Conservation (phyloP, 2,113 vertebrate species). For the Typhlomys cinereus region DNA sequence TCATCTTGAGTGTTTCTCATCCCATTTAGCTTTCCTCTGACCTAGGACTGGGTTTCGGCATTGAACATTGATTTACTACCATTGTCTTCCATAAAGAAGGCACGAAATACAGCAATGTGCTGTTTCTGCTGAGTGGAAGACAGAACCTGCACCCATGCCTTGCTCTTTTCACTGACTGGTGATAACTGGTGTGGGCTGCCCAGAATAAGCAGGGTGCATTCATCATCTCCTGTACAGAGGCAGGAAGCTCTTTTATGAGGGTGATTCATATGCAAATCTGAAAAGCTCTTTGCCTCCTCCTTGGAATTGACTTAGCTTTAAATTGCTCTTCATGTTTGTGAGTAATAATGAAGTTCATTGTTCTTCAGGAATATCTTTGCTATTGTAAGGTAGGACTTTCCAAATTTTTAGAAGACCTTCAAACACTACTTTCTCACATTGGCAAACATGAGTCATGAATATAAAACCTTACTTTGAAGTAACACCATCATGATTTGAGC, state of each 20-base stretch:
- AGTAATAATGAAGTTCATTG: constrained; percentile 31
- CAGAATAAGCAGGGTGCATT: background rate
- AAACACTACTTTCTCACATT: background rate
- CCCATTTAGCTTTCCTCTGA: constrained; percentile 66
- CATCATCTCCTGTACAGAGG: constrained; percentile 27
- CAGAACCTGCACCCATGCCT: background rate
- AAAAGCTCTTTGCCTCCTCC: background rate
- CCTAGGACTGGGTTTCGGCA: background rate
- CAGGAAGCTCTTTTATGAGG: constrained; percentile 38
- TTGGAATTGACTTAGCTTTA: constrained; percentile 51
- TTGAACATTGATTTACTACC: constrained; percentile 1
- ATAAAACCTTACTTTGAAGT: background rate
- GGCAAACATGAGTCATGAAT: background rate
- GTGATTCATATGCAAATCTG: constrained; percentile 59
- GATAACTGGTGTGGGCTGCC: background rate
- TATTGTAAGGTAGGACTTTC: background rate
- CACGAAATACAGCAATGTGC: background rate
- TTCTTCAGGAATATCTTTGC: constrained; percentile 1
- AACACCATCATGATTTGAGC: background rate
- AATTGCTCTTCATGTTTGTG: background rate
- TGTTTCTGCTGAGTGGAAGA: background rate
- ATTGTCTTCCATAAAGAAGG: constrained; percentile 22
- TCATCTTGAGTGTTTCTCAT: constrained; percentile 46
- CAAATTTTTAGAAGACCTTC: background rate
- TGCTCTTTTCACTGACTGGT: background rate